Base-by-base conservation (phyloP, 2,888 invertebrate genomes). In the Philaethria dido region DNA sequence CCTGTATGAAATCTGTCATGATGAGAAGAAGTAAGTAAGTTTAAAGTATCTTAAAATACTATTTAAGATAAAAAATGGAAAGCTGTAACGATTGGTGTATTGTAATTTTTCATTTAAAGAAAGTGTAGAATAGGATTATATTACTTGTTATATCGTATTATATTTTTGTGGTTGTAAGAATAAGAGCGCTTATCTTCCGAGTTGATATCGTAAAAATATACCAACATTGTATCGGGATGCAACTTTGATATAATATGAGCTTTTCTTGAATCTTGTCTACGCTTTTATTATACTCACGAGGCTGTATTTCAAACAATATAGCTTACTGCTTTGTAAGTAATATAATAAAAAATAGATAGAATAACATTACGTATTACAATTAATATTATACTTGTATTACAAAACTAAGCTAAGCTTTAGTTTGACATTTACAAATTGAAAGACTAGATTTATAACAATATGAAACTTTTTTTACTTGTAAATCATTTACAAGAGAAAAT, bases 161-260 rank as follows among this genome's bases (percentile, higher is more conserved):
- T n/a, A 22, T 22, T 42, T 42, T 22, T 3, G 39, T 42, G 20
- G n/a, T 57, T 39, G 8, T 55, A 36, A 22, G 22, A 18, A 55
- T 20, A 55, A 0, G 0, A 39, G n/a, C 9, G 39, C 18, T 55
- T 55, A 57, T 57, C 55, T 39, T 57, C 13, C 36, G 20, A 57
- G 39, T 57, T 39, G 50, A 52, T 54, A 47, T 54, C 45, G 36
- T 61, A 45, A 45, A 54, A 54, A 52, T 22, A 39, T 47, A 22
- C 25, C 8, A 33, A 65, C 55, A 18, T 57, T 42, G 33, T 39
- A 22, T 65, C 50, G 48, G 29, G 59, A 14, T 64, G 55, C 64
- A 64, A 57, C 36, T 47, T 48, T 57, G 29, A 33, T 4, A 52
- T 52, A 13, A 11, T 52, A 29, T 52, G 9, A 29, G 29, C 52